Percentiles rank a stretch among this genome's conserved stretches.
Conservation (phyloP, 2,888 invertebrate genomes). For the Halictus quadricinctus region DNA sequence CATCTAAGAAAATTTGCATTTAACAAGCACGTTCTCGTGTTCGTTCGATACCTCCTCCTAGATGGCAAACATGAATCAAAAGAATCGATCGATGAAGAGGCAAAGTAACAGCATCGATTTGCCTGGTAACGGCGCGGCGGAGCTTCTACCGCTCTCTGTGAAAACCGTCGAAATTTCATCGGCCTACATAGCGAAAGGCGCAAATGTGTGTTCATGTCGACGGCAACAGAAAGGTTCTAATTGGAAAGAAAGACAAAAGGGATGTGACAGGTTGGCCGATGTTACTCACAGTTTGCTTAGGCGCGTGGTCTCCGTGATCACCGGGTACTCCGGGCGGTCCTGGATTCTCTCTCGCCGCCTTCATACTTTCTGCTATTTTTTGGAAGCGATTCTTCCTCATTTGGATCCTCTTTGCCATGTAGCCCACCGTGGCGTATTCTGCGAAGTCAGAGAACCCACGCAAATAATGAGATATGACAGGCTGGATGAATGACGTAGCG, state of each 20-base stretch:
- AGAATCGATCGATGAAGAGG: constrained; percentile 12
- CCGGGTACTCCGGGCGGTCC: constrained; percentile 86
- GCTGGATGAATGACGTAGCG: neutral
- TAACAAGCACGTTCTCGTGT: constrained; percentile 6
- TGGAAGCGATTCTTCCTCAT: constrained; percentile 97
- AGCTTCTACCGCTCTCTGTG: constrained; percentile 1
- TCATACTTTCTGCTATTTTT: constrained; percentile 96
- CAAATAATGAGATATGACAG: constrained; percentile 44
- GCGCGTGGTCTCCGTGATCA: constrained; percentile 87
- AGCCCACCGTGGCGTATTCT: constrained; percentile 99
- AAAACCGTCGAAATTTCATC: constrained; percentile 11
- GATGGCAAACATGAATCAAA: constrained; percentile 6
- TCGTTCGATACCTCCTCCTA: neutral
- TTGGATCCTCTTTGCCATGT: constrained; percentile 98
- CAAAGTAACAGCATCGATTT: constrained; percentile 2
- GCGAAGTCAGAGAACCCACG: constrained; percentile 72
- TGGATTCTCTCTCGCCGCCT: constrained; percentile 89
- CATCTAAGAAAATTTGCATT: neutral
- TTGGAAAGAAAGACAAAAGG: constrained; percentile 57
- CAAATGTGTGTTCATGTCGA: constrained; percentile 30
- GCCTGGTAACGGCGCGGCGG: neutral
- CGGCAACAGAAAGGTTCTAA: constrained; percentile 46
- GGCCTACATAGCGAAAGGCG: constrained; percentile 28
- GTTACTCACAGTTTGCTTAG: constrained; percentile 90
- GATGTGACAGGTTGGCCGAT: constrained; percentile 68